Base-by-base conservation (phyloP, 1,140 invertebrate genomes). In the Atopsyche davidsoni region DNA sequence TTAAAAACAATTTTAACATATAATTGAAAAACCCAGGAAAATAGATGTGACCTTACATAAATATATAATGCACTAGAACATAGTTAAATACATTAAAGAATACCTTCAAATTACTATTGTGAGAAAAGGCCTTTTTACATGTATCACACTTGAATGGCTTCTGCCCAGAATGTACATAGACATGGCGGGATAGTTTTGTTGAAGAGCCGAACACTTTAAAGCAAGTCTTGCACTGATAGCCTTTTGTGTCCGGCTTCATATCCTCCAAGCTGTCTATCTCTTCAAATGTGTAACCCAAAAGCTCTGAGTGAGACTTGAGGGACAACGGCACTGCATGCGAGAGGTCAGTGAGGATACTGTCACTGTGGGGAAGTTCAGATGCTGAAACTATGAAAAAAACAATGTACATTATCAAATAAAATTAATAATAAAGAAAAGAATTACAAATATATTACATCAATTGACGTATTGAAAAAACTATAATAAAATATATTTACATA, bases 21-120 rank as follows among this genome's bases (percentile, higher is more conserved):
- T 28, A 28, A 6, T 7, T 28, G 6, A 28, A 28, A 28, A 28
- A 7, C n/a, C n/a, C n/a, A n/a, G n/a, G n/a, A n/a, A n/a, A n/a
- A n/a, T n/a, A n/a, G n/a, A n/a, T n/a, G n/a, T n/a, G n/a, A n/a
- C n/a, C n/a, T n/a, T n/a, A n/a, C n/a, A n/a, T n/a, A n/a, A n/a
- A n/a, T n/a, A n/a, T n/a, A n/a, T n/a, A n/a, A n/a, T n/a, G n/a
- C n/a, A n/a, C n/a, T n/a, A n/a, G n/a, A n/a, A n/a, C n/a, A n/a
- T n/a, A n/a, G n/a, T n/a, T n/a, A n/a, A 6, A 7, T 18, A 38
- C 6, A 38, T 14, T 14, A 7, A 14, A n/a, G 14, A 10, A 24
- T 13, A 58, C 57, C 49, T 58, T 58, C 46, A 58, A 52, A 50
- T 58, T 58, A 42, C 57, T 58, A 36, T 55, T 58, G n/a, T 52